Conservation (phyloP, 2,113 vertebrate genomes). For the Peucedramus taeniatus region DNA sequence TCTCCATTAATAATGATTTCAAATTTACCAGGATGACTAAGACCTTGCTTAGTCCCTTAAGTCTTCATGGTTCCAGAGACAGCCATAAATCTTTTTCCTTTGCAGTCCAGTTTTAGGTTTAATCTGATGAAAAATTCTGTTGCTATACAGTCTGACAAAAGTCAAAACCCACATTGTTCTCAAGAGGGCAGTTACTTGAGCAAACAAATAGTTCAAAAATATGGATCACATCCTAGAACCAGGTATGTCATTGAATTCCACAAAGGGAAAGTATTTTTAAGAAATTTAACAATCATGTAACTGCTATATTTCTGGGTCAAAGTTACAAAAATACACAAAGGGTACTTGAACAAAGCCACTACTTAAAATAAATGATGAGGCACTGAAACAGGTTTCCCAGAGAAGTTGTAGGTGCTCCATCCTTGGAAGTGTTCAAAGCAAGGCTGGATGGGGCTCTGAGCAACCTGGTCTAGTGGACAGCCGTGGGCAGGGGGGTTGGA, state of each 20-base stretch:
- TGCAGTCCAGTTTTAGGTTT: background rate
- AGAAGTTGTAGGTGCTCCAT: no score
- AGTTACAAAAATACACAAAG: background rate
- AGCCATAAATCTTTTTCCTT: background rate
- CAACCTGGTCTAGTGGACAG: background rate
- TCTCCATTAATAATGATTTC: slow-evolving; percentile 12
- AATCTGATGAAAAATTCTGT: background rate
- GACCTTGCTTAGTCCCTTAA: background rate
- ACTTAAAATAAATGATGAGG: background rate
- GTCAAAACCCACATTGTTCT: background rate
- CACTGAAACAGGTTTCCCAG: background rate
- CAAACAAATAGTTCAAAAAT: background rate
- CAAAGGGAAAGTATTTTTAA: background rate
- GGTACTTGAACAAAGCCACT: background rate
- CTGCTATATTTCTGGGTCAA: background rate
- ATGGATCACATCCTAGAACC: background rate
- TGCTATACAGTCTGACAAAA: background rate
- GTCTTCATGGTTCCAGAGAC: background rate
- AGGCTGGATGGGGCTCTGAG: background rate
- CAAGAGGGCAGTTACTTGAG: background rate
- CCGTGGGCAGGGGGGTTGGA: background rate
- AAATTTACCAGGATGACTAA: background rate
- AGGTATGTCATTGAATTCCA: background rate
- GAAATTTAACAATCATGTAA: background rate
- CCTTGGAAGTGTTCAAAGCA: no score